Percentiles rank a stretch among this genome's conserved stretches.
Conservation (phyloP, 2,797 vertebrate species). For the Clarias laeviceps region DNA sequence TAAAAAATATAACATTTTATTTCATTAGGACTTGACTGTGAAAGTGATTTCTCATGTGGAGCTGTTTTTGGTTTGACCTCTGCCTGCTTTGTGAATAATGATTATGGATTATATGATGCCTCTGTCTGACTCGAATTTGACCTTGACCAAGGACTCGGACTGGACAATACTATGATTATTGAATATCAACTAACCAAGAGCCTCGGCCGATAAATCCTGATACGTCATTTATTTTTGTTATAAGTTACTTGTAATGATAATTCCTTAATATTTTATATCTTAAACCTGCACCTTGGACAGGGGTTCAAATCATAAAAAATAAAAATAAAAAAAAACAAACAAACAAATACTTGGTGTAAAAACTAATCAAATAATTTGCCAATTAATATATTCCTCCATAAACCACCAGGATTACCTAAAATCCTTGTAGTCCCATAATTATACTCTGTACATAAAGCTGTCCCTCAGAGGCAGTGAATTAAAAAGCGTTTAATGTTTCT, state of each 20-base stretch:
- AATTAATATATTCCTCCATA: not conserved
- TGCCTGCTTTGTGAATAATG: not conserved
- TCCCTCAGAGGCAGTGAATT: constrained; percentile 35
- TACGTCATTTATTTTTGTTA: not conserved
- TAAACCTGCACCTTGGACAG: not conserved
- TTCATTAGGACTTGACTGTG: not conserved
- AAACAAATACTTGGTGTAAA: no score
- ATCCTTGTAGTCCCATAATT: not conserved
- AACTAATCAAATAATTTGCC: not conserved
- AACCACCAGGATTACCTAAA: constrained; percentile 12
- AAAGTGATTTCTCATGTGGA: not conserved
- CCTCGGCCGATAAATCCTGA: not conserved
- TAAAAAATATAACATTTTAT: not conserved
- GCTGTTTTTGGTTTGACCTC: not conserved
- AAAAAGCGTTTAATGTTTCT: constrained; percentile 41
- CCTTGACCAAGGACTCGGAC: not conserved
- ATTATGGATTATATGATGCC: not conserved
- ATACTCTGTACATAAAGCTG: constrained; percentile 4
- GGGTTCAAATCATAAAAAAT: not conserved
- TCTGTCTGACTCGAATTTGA: not conserved
- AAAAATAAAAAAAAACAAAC: not conserved
- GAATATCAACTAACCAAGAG: not conserved
- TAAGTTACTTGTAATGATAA: not conserved
- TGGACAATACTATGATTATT: not conserved
- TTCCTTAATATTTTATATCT: not conserved